Base-by-base conservation (phyloP, 53 echinoderm and acorn worm species). In the Echinometra lucunter region DNA sequence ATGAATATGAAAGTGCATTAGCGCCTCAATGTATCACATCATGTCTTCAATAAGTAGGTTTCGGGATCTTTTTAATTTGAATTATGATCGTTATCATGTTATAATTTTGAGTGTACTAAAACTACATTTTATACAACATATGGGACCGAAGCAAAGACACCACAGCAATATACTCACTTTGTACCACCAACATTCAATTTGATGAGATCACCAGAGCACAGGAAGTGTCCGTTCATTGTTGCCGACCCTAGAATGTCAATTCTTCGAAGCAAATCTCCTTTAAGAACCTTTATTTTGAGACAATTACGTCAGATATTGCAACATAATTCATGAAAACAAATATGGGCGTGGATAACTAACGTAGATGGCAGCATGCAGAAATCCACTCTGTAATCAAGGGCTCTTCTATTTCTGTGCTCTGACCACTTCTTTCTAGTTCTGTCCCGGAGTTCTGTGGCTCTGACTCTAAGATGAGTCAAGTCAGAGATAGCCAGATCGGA, bases 151-250 rank as follows among this genome's bases (percentile, higher is more conserved):
- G 85, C 28, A 49, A 81, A 85, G 30, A 63, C 88, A 1, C 27
- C 37, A 78, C 16, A 42, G 66, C 8, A 19, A 63, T 66, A 57
- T 60, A 93, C 96, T 93, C 94, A 98, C 98, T 95, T 97, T 74
- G 98, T 97, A 89, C 98, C 98, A 56, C 98, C 98, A 66, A 98
- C 97, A 89, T 98, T 98, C 82, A 98, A 92, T 94, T 98, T 97
- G 58, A 98, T 96, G 40, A 98, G 97, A n/a, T 98, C 98, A 27
- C 98, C 97, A 13, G 97, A 90, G 10, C 94, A 83, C 11, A 85
- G 16, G 5, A 91, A 95, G 75, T 88, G 60, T 75, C 91, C 90
- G 58, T 44, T 95, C 91, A 90, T 91, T n/a, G 78, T 42, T 75
- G 42, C 58, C 58, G 58, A n/a, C 47, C 49, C 12, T n/a, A 30